Evolutionary conservation across 1,140 invertebrate genomes (phyloP).

Genomic region (Palaemon carinicauda): DNA sequence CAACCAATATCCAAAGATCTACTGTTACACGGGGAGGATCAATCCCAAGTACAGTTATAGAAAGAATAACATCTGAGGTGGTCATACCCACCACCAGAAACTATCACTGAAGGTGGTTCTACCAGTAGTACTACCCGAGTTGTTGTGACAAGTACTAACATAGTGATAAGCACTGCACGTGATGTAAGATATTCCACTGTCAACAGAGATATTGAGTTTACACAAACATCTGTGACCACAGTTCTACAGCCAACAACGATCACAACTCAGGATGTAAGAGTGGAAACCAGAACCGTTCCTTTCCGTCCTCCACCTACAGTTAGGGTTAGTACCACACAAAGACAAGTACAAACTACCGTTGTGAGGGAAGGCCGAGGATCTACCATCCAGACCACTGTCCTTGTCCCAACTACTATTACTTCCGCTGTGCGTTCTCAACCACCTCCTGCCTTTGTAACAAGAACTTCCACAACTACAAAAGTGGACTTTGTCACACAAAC

Average conservation of each 20-base stretch:
- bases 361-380: neutral
- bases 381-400: neutral
- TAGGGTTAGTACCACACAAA: neutral
- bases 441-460: constrained; percentile 1
- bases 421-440: constrained; percentile 14
- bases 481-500: constrained; percentile 26
- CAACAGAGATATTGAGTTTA: neutral
- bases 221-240: neutral
- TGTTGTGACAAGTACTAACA: neutral
- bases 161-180: neutral
- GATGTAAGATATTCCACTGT: neutral
- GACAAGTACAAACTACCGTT: neutral
- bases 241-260: constrained; percentile 15
- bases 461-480: constrained; percentile 7
- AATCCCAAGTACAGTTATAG: neutral
- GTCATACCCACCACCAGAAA: neutral
- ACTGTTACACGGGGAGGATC: neutral
- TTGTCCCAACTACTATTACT: neutral
- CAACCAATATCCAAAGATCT: neutral
- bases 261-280: neutral
- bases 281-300: constrained; percentile 24
- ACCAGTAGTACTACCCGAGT: neutral
- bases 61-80: neutral
- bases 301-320: neutral
- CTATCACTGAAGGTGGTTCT: neutral